Evolutionary conservation across 2,888 invertebrate genomes (phyloP), one percentile per base, ranked within the genome.

Genomic region (Lepidonotus clava): DNA sequence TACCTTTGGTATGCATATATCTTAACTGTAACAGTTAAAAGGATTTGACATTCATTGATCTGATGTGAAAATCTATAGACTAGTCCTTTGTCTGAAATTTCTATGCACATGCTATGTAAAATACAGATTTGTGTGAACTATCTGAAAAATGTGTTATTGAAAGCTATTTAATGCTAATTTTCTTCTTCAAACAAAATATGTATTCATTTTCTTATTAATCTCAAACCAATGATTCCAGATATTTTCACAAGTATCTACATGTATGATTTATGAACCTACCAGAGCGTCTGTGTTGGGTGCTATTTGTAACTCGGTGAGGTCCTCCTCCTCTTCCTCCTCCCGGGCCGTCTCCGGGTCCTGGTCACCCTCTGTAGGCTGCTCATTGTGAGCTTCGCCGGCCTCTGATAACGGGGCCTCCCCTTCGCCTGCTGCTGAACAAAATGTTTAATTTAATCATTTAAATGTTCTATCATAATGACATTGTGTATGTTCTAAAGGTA

Each of bases 261-360:
- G n/a, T n/a, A n/a, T n/a, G n/a, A n/a, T n/a, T n/a, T n/a, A n/a
- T 61, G 4, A 24, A 5, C 76, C 14, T 40, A 76, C 76, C 14
- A 76, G 36, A 6, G 40, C 76, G 18, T 34, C n/a, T 5, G 76
- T 76, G 24, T 76, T 76, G 76, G 76, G 76, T 18, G 38, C 76
- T 5, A 76, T 14, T 11, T 36, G 21, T 11, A 76, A 14, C n/a
- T 76, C 76, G 18, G 61, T 11, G 5, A 76, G 34, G 11, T 76
- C 76, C 32, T 76, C 76, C 2, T 76, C 76, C 76, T 61, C n/a
- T 32, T n/a, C 61, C 1, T 61, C 61, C 24, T 61, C 28, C 1
- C 28, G 28, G 61, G 28, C 61, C 5, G 61, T n/a, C n/a, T n/a
- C 61, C 14, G 61, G 28, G 11, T 11, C 61, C 5, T 2, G 24